Evolutionary conservation across 2,888 invertebrate species (phyloP).

Genomic region (Meiosimyza decipiens): DNA sequence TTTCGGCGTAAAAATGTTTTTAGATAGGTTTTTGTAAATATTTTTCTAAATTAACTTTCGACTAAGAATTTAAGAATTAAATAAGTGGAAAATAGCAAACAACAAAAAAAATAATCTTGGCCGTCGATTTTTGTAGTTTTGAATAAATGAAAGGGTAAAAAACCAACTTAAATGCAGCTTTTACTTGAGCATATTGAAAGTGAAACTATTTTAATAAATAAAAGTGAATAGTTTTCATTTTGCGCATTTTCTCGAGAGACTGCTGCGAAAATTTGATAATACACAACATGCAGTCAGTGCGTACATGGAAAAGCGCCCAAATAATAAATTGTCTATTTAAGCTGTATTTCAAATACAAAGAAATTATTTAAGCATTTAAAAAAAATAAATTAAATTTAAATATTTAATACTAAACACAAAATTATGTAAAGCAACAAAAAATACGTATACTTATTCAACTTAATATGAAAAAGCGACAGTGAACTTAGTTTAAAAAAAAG

Average conservation of each 20-base stretch:
- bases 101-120: slow-evolving; percentile 32
- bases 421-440: neutral
- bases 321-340: neutral
- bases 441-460: neutral
- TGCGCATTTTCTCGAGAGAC: no score
- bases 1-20: slow-evolving; percentile 47
- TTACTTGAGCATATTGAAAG: neutral
- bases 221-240: no score
- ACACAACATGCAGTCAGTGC: neutral
- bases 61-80: slow-evolving; percentile 43
- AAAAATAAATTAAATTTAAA: slow-evolving; percentile 33
- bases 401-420: slow-evolving; percentile 35
- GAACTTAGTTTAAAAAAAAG: neutral
- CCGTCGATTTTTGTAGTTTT: slow-evolving; percentile 37
- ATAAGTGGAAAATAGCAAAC: slow-evolving; percentile 38
- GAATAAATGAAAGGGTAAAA: slow-evolving; percentile 41
- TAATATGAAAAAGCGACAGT: no score
- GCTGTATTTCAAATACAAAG: slow-evolving; percentile 42
- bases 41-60: slow-evolving; percentile 50
- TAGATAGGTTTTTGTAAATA: slow-evolving; percentile 67
- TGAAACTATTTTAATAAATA: no score
- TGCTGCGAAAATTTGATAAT: neutral
- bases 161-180: neutral
- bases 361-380: slow-evolving; percentile 46
- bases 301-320: neutral